Percentiles rank a stretch among this genome's conserved stretches.
These are phyloP conservation scores for Muntiacus reevesi DNA, from an alignment of 2,113 vertebrate genomes.

Conservation along the genomic window DNA sequence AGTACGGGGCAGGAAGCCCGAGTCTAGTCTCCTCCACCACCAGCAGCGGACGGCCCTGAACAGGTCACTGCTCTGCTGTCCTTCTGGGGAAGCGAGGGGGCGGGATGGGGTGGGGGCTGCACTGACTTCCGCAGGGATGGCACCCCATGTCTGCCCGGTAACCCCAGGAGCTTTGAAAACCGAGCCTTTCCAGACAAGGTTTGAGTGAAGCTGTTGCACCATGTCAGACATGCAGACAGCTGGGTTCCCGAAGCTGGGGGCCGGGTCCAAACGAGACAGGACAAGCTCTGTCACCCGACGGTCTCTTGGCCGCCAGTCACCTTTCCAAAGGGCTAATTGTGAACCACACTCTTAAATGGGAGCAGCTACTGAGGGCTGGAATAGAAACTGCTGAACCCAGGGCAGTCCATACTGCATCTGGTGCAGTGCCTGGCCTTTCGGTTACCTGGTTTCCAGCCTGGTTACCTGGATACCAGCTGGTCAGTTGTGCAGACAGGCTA, in stretches of 20 bases:
- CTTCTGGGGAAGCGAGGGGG: background rate
- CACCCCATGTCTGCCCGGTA: accelerated
- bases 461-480: background rate
- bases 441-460: background rate
- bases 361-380: background rate
- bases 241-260: background rate
- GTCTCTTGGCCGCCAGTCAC: background rate
- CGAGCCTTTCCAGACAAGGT: background rate
- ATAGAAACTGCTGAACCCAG: background rate
- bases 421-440: accelerated
- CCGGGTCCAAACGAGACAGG: background rate
- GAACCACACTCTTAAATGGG: no score
- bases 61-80: no score
- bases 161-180: accelerated
- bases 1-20: accelerated
- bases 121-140: background rate
- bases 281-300: accelerated
- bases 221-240: background rate
- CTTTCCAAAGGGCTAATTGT: background rate
- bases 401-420: background rate
- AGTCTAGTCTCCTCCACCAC: accelerated
- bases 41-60: background rate
- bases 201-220: background rate
- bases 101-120: background rate
- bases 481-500: background rate